A percentile compares a stretch with the other conserved stretches of the same genome.
Evolutionary conservation across 2,888 invertebrate genomes (phyloP).

Genomic region (Lasioglossum lativentre): DNA sequence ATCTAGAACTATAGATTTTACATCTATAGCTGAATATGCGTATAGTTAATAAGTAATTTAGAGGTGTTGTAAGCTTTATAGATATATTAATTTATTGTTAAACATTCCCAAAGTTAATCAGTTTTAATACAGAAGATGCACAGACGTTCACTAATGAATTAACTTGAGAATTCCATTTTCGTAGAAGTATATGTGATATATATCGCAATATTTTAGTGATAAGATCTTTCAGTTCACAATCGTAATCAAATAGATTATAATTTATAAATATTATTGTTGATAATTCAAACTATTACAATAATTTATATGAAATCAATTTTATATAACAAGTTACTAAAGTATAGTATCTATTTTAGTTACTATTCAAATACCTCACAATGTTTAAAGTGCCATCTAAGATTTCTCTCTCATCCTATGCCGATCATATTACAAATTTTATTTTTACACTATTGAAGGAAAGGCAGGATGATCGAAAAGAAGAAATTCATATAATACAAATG

Average conservation of each 20-base stretch:
- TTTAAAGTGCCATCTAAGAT: constrained; percentile 61
- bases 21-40: not conserved
- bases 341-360: constrained; percentile 53
- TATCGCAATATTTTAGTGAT: constrained; percentile 24
- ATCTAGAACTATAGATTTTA: not conserved
- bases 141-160: not conserved
- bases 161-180: constrained; percentile 20
- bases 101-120: constrained; percentile 59
- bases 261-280: constrained; percentile 33
- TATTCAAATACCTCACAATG: constrained; percentile 61
- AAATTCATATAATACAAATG: constrained; percentile 43
- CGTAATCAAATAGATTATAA: constrained; percentile 15
- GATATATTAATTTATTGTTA: constrained; percentile 26
- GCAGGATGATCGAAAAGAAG: constrained; percentile 53
- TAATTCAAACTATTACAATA: constrained; percentile 29
- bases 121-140: constrained; percentile 52
- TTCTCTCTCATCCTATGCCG: constrained; percentile 55
- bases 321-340: constrained; percentile 33
- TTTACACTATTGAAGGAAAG: constrained; percentile 55
- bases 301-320: constrained; percentile 29
- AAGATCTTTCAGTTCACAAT: constrained; percentile 8
- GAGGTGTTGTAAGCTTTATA: not conserved
- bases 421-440: constrained; percentile 58
- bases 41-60: constrained; percentile 22
- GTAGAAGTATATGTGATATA: constrained; percentile 30